Conservation (phyloP, 2,797 vertebrate species). For the Micropoecilia bifurca region DNA sequence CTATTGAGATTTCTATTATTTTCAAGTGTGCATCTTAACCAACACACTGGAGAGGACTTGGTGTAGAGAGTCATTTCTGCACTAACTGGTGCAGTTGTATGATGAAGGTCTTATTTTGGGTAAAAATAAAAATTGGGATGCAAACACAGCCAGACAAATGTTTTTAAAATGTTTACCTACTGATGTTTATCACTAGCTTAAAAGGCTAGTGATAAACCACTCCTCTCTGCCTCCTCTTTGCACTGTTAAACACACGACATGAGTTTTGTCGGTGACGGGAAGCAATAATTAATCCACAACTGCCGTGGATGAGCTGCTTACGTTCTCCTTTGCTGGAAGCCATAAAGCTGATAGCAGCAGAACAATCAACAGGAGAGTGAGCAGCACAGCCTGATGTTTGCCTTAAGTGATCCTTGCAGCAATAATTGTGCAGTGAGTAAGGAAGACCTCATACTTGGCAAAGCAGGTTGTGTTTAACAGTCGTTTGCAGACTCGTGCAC, state of each 20-base stretch:
- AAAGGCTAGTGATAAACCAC: neutral
- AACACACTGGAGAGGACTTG: constrained; percentile 70
- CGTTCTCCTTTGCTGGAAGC: constrained; percentile 53
- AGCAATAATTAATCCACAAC: constrained; percentile 44
- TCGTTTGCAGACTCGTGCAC: constrained; percentile 13
- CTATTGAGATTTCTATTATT: constrained; percentile 65
- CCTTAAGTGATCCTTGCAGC: constrained; percentile 33
- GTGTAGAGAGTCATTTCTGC: constrained; percentile 39
- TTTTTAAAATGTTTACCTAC: constrained; percentile 2
- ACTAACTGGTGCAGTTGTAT: constrained; percentile 17
- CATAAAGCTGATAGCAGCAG: constrained; percentile 63
- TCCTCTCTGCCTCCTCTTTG: neutral
- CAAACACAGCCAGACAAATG: constrained; percentile 11
- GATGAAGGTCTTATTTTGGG: constrained; percentile 22
- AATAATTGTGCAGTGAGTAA: constrained; percentile 53
- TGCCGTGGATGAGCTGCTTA: constrained; percentile 52
- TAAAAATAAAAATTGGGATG: constrained; percentile 36
- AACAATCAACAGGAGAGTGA: constrained; percentile 45
- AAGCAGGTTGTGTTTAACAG: constrained; percentile 21
- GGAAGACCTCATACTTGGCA: constrained; percentile 13
- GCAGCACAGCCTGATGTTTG: constrained; percentile 25
- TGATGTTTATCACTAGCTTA: neutral
- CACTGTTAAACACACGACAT: constrained; percentile 10
- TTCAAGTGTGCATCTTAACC: constrained; percentile 67
- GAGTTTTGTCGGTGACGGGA: constrained; percentile 11